A percentile compares a stretch with the other conserved stretches of the same genome.
Evolutionary conservation across 2,113 vertebrate species (phyloP).

Genomic region (Egretta garzetta): DNA sequence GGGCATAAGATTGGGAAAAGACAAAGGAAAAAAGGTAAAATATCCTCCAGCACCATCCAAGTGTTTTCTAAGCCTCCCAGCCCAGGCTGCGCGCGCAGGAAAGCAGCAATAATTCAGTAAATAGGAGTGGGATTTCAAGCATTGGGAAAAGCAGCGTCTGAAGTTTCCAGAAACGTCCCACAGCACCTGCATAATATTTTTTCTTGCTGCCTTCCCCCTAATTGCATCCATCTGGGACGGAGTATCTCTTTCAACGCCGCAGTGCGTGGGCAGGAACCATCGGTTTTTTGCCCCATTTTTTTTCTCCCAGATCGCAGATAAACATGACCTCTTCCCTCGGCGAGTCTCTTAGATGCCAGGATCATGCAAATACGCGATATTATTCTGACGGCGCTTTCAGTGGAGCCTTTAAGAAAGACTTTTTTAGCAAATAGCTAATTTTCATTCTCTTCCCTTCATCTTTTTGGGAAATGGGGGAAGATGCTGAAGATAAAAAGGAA

Average conservation of each 20-base stretch:
- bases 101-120: neutral
- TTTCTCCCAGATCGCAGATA: neutral
- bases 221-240: neutral
- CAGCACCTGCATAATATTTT: conserved; percentile 37
- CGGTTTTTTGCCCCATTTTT: neutral
- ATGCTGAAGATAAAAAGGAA: neutral
- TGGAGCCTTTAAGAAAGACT: neutral
- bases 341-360: neutral
- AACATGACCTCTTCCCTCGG: neutral
- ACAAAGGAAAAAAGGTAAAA: neutral
- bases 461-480: neutral
- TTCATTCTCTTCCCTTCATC: neutral
- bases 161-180: neutral
- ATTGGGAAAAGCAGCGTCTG: neutral
- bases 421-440: neutral
- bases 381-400: neutral
- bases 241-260: neutral
- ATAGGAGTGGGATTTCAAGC: neutral
- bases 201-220: neutral
- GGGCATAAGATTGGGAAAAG: neutral
- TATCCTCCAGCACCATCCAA: neutral
- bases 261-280: neutral
- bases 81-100: fast-evolving
- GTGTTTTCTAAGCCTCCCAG: neutral
- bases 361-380: fast-evolving